These are phyloP conservation scores for Spongilla lacustris DNA, from an alignment of 37 sponge, comb jelly and placozoan species.

Conservation along the genomic window DNA sequence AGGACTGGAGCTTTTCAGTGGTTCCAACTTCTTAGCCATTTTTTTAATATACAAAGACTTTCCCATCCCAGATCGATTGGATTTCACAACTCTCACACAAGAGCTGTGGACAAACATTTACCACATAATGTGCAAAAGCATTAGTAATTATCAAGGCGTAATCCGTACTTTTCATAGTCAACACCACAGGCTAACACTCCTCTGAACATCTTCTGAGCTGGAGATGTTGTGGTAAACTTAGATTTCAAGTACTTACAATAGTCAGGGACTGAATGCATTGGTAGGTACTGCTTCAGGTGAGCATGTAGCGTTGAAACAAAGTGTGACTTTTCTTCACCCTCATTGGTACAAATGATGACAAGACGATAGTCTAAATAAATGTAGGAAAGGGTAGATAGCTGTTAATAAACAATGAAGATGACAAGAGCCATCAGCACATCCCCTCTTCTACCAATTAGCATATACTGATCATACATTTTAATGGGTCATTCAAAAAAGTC, in stretches of 20 bases:
- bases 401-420: no score
- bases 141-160: no score
- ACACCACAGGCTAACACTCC: conserved; percentile 8
- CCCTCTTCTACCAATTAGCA: no score
- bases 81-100: conserved; percentile 59
- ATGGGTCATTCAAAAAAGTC: no score
- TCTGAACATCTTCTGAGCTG: neutral
- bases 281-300: neutral
- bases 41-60: conserved; percentile 60
- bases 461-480: no score
- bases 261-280: neutral
- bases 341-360: conserved; percentile 47
- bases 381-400: neutral
- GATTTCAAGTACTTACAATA: neutral
- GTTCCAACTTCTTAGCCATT: conserved; percentile 1
- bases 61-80: conserved; percentile 69
- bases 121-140: no score
- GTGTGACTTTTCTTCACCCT: conserved; percentile 39
- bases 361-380: conserved; percentile 35
- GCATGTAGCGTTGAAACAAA: conserved; percentile 39
- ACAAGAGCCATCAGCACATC: no score
- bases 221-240: neutral
- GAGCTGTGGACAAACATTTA: conserved; percentile 36
- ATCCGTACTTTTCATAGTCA: conserved; percentile 24
- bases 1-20: neutral